These are phyloP conservation scores for Staurois parvus DNA, from an alignment of 2,797 vertebrate genomes.

Conservation along the genomic window DNA sequence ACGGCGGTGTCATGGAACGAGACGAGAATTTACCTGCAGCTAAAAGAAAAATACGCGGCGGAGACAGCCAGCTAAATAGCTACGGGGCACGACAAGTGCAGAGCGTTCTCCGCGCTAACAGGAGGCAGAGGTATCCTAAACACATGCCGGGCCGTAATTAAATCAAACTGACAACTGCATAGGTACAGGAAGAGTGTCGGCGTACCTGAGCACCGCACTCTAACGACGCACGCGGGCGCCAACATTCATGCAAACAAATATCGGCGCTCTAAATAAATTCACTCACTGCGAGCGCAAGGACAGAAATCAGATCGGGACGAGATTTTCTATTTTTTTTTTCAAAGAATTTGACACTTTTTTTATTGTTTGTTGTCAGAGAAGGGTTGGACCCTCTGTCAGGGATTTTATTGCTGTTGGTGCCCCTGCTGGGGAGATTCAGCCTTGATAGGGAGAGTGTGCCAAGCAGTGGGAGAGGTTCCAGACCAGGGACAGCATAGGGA, in stretches of 20 bases:
- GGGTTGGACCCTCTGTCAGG: too few relatives aligned
- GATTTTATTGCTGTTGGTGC: too few relatives aligned
- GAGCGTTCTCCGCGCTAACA: conserved; percentile 33
- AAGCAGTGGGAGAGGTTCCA: too few relatives aligned
- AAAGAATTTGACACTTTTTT: too few relatives aligned
- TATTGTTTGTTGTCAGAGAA: too few relatives aligned
- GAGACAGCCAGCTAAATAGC: conserved; percentile 60
- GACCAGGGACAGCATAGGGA: too few relatives aligned
- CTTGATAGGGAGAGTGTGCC: too few relatives aligned
- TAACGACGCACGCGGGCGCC: background rate
- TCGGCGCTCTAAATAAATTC: too few relatives aligned
- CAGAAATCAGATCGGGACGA: too few relatives aligned
- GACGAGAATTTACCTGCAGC: conserved; percentile 61
- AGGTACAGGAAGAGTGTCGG: background rate
- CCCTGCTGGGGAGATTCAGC: too few relatives aligned
- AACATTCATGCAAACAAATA: background rate
- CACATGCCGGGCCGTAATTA: conserved; percentile 46
- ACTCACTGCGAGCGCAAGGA: too few relatives aligned
- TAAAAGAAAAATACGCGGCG: conserved; percentile 59
- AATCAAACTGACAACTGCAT: conserved; percentile 50
- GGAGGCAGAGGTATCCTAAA: conserved; percentile 43
- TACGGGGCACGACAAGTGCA: conserved; percentile 58
- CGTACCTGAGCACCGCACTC: background rate
- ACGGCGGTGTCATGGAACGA: conserved; percentile 55
- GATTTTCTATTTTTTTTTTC: too few relatives aligned